Conservation (phyloP, 92 coral and sea anemone species). For the Chrysogorgia sp. region DNA sequence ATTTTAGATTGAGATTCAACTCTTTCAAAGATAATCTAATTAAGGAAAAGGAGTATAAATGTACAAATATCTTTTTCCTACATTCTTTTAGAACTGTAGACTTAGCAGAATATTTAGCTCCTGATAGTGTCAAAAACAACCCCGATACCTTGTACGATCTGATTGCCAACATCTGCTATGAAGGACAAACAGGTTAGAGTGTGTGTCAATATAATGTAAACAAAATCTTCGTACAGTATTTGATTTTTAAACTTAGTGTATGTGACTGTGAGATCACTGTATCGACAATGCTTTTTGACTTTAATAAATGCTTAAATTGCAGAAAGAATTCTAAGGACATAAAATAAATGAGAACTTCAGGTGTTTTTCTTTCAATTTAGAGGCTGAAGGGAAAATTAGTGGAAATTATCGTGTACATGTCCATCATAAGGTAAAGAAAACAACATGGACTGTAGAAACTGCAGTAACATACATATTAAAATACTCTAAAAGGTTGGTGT, state of each 20-base stretch:
- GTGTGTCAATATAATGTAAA: no score
- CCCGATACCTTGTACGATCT: slow-evolving; percentile 93
- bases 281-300: no score
- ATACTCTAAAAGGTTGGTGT: no score
- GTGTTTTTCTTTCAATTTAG: slow-evolving; percentile 8
- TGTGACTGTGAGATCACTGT: no score
- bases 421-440: slow-evolving; percentile 73
- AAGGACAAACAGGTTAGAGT: slow-evolving; percentile 82
- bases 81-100: slow-evolving; percentile 75
- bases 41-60: background rate
- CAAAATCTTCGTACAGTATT: no score
- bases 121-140: slow-evolving; percentile 79
- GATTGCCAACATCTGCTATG: slow-evolving; percentile 95
- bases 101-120: slow-evolving; percentile 87
- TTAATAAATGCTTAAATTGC: no score
- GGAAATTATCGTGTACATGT: slow-evolving; percentile 91
- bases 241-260: no score
- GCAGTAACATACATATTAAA: no score
- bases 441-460: no score
- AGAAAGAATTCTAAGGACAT: no score
- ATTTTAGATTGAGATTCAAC: background rate
- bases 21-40: no score
- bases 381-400: slow-evolving; percentile 46
- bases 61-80: background rate
- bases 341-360: background rate